Evolutionary conservation across 2,797 vertebrate genomes (phyloP).

Genomic region (Poecilia picta): DNA sequence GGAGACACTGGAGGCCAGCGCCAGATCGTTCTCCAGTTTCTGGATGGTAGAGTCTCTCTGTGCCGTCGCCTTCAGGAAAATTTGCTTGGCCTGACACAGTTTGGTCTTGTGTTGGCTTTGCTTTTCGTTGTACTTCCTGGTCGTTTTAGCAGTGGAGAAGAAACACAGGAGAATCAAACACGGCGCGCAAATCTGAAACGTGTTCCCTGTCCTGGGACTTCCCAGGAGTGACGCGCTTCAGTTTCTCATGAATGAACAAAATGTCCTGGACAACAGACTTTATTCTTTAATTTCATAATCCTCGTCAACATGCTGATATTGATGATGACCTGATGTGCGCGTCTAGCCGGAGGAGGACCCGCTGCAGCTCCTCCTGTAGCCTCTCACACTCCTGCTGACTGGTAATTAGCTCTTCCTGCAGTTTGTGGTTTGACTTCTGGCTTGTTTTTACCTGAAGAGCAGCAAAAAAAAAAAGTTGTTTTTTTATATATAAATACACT

Average conservation of each 20-base stretch:
- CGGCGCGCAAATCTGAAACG: neutral
- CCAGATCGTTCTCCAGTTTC: slow-evolving; percentile 87
- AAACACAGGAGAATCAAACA: neutral
- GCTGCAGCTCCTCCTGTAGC: slow-evolving; percentile 83
- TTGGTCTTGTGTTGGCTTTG: slow-evolving; percentile 87
- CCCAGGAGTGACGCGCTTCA: neutral
- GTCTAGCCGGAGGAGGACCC: slow-evolving; percentile 86
- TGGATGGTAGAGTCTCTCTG: slow-evolving; percentile 86
- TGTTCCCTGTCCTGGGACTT: neutral
- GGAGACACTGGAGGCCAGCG: slow-evolving; percentile 80
- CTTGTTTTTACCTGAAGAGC: slow-evolving; percentile 61
- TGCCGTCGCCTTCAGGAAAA: slow-evolving; percentile 82
- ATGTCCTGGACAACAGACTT: neutral
- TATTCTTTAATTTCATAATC: neutral
- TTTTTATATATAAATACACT: neutral
- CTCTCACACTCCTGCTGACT: slow-evolving; percentile 87
- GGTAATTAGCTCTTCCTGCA: slow-evolving; percentile 81
- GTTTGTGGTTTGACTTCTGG: slow-evolving; percentile 74
- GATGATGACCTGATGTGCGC: slow-evolving; percentile 82
- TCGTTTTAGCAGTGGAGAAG: slow-evolving; percentile 4
- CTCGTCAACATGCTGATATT: neutral
- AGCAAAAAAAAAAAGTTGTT: neutral
- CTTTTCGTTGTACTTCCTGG: slow-evolving; percentile 89
- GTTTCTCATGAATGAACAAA: neutral
- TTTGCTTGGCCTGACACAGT: slow-evolving; percentile 87